Percentiles rank a stretch among this genome's conserved stretches.
Evolutionary conservation across 1,140 invertebrate species (phyloP).

Genomic region (Parasteatoda tepidariorum): DNA sequence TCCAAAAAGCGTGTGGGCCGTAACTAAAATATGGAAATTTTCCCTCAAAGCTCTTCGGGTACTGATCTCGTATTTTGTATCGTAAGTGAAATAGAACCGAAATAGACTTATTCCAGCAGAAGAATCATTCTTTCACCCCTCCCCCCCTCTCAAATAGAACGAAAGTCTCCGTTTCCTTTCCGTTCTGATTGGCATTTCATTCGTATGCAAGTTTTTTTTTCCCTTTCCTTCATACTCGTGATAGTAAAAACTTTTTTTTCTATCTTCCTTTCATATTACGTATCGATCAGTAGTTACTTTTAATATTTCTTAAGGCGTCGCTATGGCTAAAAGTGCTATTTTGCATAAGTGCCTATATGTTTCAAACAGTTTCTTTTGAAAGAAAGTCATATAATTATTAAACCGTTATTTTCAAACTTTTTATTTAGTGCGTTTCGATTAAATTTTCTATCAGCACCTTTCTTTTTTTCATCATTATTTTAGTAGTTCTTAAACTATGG

Average conservation of each 20-base stretch:
- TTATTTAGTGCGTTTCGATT: too few species aligned
- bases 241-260: background rate
- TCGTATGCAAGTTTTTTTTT: background rate
- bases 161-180: background rate
- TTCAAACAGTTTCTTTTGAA: too few species aligned
- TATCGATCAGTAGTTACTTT: too few species aligned
- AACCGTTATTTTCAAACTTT: too few species aligned
- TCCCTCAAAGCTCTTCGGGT: background rate
- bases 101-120: conserved; percentile 23
- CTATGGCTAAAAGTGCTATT: too few species aligned
- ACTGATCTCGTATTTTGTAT: conserved; percentile 39
- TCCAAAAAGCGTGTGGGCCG: conserved; percentile 8
- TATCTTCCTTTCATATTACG: background rate
- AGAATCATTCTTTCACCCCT: background rate
- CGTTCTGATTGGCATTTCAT: conserved; percentile 10
- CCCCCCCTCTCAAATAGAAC: conserved; percentile 28
- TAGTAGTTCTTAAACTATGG: too few species aligned
- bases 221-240: background rate
- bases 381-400: too few species aligned
- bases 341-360: too few species aligned
- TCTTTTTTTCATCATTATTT: too few species aligned
- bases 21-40: conserved; percentile 50
- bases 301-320: too few species aligned
- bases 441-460: too few species aligned
- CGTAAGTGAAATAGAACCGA: conserved; percentile 13